These are phyloP conservation scores for Luperina testacea DNA, from an alignment of 2,888 invertebrate genomes.

Conservation along the genomic window DNA sequence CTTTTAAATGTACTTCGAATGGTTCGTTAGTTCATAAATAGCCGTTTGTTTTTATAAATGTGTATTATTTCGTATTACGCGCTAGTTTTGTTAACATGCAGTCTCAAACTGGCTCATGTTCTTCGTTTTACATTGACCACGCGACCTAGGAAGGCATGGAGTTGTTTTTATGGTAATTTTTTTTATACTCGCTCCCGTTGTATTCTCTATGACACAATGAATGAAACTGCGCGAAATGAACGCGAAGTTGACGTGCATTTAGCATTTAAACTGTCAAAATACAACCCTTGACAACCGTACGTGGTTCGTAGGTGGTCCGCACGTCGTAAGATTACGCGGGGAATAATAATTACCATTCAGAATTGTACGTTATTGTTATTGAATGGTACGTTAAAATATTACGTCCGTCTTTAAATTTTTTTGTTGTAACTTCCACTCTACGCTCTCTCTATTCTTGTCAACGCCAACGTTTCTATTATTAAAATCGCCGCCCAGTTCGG, in stretches of 20 bases:
- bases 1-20: not conserved
- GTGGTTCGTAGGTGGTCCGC: not conserved
- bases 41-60: slow-evolving; percentile 34
- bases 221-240: too few relatives aligned
- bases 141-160: slow-evolving; percentile 62
- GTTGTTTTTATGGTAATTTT: slow-evolving; percentile 24
- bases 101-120: slow-evolving; percentile 80
- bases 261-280: too few relatives aligned
- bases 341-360: not conserved
- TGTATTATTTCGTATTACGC: slow-evolving; percentile 61
- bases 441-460: slow-evolving; percentile 51
- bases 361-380: too few relatives aligned
- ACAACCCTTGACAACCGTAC: not conserved
- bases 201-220: too few relatives aligned
- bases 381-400: not conserved
- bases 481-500: slow-evolving; percentile 60
- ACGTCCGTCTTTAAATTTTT: not conserved
- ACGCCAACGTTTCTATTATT: slow-evolving; percentile 74
- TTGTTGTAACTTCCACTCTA: slow-evolving; percentile 59
- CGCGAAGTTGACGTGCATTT: too few relatives aligned
- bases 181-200: too few relatives aligned
- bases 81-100: slow-evolving; percentile 79
- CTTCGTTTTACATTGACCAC: slow-evolving; percentile 76
- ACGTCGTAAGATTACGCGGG: not conserved
- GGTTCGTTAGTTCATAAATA: slow-evolving; percentile 15